Evolutionary conservation across 2,888 invertebrate species (phyloP).

Genomic region (Andricus curvator): DNA sequence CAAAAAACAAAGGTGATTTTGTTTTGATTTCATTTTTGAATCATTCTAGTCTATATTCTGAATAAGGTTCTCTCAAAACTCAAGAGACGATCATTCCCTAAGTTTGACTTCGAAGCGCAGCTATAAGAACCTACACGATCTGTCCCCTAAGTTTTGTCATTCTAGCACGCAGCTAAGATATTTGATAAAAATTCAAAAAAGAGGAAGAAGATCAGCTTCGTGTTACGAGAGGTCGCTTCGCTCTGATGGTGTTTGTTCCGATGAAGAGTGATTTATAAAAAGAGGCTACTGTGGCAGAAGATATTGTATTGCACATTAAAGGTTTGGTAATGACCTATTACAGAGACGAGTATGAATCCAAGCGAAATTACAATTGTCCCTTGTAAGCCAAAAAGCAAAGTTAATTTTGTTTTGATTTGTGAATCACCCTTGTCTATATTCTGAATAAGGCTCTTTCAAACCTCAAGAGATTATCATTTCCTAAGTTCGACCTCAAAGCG

Average conservation of each 20-base stretch:
- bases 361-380: too few relatives aligned
- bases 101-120: too few relatives aligned
- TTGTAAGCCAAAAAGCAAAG: too few relatives aligned
- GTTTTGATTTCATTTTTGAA: too few relatives aligned
- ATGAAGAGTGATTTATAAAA: slow-evolving; percentile 75
- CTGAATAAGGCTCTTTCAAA: neutral
- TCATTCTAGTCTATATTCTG: neutral
- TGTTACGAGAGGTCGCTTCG: slow-evolving; percentile 63
- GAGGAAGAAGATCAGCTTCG: slow-evolving; percentile 53
- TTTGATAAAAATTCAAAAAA: neutral
- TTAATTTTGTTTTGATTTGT: too few relatives aligned
- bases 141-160: neutral
- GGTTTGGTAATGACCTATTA: too few relatives aligned
- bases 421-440: neutral
- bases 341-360: too few relatives aligned
- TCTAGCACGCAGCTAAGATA: neutral
- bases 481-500: neutral
- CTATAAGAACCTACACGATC: neutral
- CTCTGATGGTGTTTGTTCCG: slow-evolving; percentile 64
- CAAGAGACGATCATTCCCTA: neutral
- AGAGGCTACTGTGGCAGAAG: slow-evolving; percentile 76
- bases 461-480: neutral
- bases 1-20: too few relatives aligned
- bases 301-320: slow-evolving; percentile 66
- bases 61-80: neutral